Base-by-base conservation (phyloP, 2,797 vertebrate species). In the Danio jaintianensis region DNA sequence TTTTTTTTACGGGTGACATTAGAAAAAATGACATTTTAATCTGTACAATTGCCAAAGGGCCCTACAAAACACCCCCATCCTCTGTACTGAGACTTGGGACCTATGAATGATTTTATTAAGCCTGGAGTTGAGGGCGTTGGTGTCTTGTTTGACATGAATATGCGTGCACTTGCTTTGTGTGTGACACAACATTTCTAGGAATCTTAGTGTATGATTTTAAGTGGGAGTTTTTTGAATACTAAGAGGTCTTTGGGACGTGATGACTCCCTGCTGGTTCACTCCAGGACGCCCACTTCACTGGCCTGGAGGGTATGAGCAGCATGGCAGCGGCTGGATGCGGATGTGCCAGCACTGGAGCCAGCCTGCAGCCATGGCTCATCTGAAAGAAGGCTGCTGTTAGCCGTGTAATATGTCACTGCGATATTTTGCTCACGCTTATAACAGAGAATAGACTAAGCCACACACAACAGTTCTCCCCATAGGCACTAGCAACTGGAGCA, bases 1-100 rank as follows among this genome's bases (percentile, higher is more conserved):
- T 83, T 68, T 56, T 29, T 29, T 29, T 29, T 29, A 79, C 76
- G 82, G 82, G 88, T 91, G 92, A 93, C 91, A 91, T 93, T 91
- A 92, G 59, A 85, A 85, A 89, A 91, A 87, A 91, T 91, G 92
- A 92, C 92, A 92, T 90, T 91, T 90, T 91, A 90, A 90, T 91
- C 88, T 81, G 84, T 84, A 87, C 78, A 82, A 83, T 87, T 82
- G 86, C 91, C 90, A 85, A 80, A 59, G 90, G 90, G 59, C 62
- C 67, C 15, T 9, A 0, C 40, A 38, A 42, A n/a, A 29, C 29
- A 29, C 20, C 29, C 50, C 52, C 52, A 48, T 52, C 59, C 29
- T 12, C 12, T 45, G 61, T 42, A 45, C 55, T 52, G 45, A 69
- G 36, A 70, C n/a, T 70, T 29, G 3, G 11, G 40, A 68, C 52